phyloP scores from a whole-genome alignment of 2,888 invertebrate species.

The Andrena hattorfiana region DNA sequence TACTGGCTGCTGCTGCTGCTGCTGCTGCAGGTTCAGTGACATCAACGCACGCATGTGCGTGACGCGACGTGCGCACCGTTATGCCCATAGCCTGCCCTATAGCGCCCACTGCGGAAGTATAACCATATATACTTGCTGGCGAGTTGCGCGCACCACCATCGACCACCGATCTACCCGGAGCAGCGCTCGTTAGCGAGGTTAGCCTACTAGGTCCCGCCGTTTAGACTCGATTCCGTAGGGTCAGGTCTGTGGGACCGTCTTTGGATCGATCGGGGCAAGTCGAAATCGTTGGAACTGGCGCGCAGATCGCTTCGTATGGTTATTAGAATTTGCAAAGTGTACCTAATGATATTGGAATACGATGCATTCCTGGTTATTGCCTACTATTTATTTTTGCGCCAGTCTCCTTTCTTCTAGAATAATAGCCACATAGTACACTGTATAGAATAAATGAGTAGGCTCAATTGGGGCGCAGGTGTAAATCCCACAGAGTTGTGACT shows the following conservation, averaged over 20 bases:
- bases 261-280: neutral
- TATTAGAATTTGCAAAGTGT: too few relatives aligned
- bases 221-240: neutral
- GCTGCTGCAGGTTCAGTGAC: constrained; percentile 83
- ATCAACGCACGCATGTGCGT: constrained; percentile 83
- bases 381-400: too few relatives aligned
- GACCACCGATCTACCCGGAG: constrained; percentile 23
- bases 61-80: constrained; percentile 83
- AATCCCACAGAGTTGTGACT: too few relatives aligned
- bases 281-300: too few relatives aligned
- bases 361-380: too few relatives aligned
- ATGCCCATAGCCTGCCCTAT: constrained; percentile 78
- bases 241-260: neutral
- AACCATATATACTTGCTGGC: constrained; percentile 67
- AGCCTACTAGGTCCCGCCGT: neutral
- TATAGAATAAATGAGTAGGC: too few relatives aligned
- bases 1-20: constrained; percentile 48
- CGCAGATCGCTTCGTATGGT: too few relatives aligned
- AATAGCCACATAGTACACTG: too few relatives aligned
- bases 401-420: too few relatives aligned
- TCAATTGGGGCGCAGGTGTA: too few relatives aligned
- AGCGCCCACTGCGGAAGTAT: constrained; percentile 77
- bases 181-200: neutral
- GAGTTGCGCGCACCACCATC: constrained; percentile 56
- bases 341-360: too few relatives aligned